Evolutionary conservation across 2,797 vertebrate species (phyloP).

Genomic region (Moxostoma hubbsi): DNA sequence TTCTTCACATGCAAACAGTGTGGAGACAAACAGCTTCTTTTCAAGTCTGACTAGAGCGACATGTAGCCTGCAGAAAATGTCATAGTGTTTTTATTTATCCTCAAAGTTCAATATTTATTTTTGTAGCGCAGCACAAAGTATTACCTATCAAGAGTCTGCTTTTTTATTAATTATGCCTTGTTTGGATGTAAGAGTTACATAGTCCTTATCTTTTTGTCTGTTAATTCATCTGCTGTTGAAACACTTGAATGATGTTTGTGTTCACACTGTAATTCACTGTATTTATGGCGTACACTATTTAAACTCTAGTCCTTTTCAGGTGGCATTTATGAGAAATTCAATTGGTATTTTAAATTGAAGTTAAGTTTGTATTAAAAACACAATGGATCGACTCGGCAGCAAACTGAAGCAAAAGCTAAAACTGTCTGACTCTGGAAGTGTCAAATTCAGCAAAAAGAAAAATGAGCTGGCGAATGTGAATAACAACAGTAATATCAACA

Average conservation of each 20-base stretch:
- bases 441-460: conserved; percentile 84
- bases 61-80: conserved; percentile 71
- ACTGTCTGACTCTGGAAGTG: conserved; percentile 84
- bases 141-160: conserved; percentile 12
- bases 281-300: conserved; percentile 61
- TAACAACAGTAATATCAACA: conserved; percentile 80
- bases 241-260: conserved; percentile 63
- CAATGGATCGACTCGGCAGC: conserved; percentile 84
- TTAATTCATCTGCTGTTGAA: conserved; percentile 63
- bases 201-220: conserved; percentile 7
- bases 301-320: conserved; percentile 47
- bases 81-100: conserved; percentile 73
- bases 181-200: conserved; percentile 22
- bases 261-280: conserved; percentile 68
- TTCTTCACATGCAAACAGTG: conserved; percentile 65
- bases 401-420: conserved; percentile 86
- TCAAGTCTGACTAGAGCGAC: conserved; percentile 53
- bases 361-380: conserved; percentile 7
- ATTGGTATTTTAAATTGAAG: conserved; percentile 15
- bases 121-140: conserved; percentile 23
- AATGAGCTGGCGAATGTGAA: conserved; percentile 78
- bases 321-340: conserved; percentile 18
- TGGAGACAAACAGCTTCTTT: conserved; percentile 62
- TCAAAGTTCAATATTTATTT: conserved; percentile 47
- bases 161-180: conserved; percentile 20